Conservation (phyloP, 2,797 vertebrate genomes). For the Anguilla megastoma region DNA sequence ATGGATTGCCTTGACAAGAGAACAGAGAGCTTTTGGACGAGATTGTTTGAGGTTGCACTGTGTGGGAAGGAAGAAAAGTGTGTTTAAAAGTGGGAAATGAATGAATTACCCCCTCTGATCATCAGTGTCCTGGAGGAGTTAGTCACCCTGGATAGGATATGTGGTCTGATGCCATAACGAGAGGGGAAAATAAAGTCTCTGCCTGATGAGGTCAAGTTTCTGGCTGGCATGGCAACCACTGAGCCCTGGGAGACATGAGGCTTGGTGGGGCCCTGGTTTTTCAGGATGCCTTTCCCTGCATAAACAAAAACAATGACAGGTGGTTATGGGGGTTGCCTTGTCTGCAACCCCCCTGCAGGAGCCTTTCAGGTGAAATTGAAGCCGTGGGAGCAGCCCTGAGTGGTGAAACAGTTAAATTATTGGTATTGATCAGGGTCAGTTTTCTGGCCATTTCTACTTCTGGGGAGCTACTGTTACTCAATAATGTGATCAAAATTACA, state of each 20-base stretch:
- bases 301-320: slow-evolving; percentile 60
- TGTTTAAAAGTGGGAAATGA: slow-evolving; percentile 31
- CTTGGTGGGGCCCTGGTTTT: slow-evolving; percentile 49
- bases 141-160: slow-evolving; percentile 58
- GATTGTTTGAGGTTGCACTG: neutral
- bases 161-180: slow-evolving; percentile 57
- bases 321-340: neutral
- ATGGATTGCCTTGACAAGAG: neutral
- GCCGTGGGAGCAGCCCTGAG: slow-evolving; percentile 46
- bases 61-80: neutral
- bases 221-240: slow-evolving; percentile 40
- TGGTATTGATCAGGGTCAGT: slow-evolving; percentile 45
- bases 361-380: slow-evolving; percentile 41
- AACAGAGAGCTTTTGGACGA: slow-evolving; percentile 26
- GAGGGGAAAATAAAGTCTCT: slow-evolving; percentile 54
- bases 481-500: slow-evolving; percentile 5
- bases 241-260: slow-evolving; percentile 54
- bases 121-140: slow-evolving; percentile 53
- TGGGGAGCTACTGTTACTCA: neutral
- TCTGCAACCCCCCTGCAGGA: neutral
- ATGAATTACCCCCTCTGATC: slow-evolving; percentile 66
- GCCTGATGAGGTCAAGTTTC: slow-evolving; percentile 53
- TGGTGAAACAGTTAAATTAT: slow-evolving; percentile 38
- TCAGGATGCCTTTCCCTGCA: slow-evolving; percentile 63
- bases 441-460: neutral